These are phyloP conservation scores for Microctonus aethiopoides DNA, from an alignment of 2,888 invertebrate species.

Conservation along the genomic window DNA sequence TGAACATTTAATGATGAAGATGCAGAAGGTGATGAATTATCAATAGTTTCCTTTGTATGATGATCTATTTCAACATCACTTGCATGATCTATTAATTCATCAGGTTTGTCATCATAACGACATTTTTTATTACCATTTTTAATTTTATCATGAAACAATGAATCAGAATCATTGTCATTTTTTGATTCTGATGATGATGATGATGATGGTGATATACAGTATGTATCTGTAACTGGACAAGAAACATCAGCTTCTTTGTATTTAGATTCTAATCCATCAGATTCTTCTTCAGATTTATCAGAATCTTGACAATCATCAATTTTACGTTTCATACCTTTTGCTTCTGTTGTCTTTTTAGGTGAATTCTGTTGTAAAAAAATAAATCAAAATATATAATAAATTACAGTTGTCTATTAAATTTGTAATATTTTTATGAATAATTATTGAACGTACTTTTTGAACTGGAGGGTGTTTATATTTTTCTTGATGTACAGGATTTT, in stretches of 20 bases:
- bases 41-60: not conserved
- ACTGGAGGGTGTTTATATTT: constrained; percentile 82
- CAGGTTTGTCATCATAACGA: not conserved
- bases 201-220: constrained; percentile 38
- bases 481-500: constrained; percentile 78
- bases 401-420: too few relatives aligned
- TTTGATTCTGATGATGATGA: constrained; percentile 27
- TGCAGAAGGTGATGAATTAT: too few relatives aligned
- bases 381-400: not conserved
- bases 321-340: constrained; percentile 37
- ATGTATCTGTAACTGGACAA: constrained; percentile 22
- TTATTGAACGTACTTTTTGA: constrained; percentile 38
- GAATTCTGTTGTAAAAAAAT: not conserved
- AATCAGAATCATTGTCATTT: constrained; percentile 9
- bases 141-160: not conserved
- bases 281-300: not conserved
- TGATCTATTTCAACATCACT: not conserved
- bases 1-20: not conserved
- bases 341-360: constrained; percentile 33
- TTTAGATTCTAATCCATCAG: constrained; percentile 21
- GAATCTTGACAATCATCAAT: constrained; percentile 14
- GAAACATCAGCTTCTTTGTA: constrained; percentile 26
- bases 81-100: constrained; percentile 13
- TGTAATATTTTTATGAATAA: constrained; percentile 10
- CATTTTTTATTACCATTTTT: not conserved